These are phyloP conservation scores for Psammodynastes pulverulentus DNA, from an alignment of 2,113 vertebrate species.

Conservation along the genomic window DNA sequence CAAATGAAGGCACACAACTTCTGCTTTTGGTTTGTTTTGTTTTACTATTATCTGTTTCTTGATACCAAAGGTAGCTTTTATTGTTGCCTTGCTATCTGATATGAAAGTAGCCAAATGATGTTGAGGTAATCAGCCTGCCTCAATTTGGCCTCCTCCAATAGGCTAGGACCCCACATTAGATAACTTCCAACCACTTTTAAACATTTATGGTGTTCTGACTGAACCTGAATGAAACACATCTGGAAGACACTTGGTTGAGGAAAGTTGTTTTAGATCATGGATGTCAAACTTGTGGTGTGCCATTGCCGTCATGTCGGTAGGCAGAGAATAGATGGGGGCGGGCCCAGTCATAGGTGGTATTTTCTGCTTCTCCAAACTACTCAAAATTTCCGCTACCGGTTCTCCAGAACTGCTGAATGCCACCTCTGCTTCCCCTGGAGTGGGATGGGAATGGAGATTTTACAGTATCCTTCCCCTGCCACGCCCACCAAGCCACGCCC, in stretches of 20 bases:
- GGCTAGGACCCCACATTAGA: neutral
- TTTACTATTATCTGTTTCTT: neutral
- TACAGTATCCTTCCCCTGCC: no score
- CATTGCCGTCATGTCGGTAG: no score
- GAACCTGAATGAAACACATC: neutral
- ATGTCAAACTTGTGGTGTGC: no score
- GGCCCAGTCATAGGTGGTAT: no score
- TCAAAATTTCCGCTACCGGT: no score
- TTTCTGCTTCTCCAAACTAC: no score
- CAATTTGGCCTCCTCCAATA: neutral
- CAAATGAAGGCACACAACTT: conserved; percentile 9
- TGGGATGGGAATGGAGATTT: no score
- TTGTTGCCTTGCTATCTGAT: neutral
- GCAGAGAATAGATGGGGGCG: no score
- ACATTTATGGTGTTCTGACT: neutral
- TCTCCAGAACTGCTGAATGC: no score
- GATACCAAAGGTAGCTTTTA: neutral
- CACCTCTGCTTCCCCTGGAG: no score
- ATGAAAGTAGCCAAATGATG: neutral
- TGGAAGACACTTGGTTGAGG: neutral
- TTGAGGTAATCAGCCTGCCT: neutral
- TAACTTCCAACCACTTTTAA: neutral
- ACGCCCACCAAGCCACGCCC: no score
- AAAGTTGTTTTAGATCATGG: neutral
- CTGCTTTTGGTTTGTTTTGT: conserved; percentile 1